phyloP scores from a whole-genome alignment of 2,113 vertebrate species.

The Sula dactylatra region DNA sequence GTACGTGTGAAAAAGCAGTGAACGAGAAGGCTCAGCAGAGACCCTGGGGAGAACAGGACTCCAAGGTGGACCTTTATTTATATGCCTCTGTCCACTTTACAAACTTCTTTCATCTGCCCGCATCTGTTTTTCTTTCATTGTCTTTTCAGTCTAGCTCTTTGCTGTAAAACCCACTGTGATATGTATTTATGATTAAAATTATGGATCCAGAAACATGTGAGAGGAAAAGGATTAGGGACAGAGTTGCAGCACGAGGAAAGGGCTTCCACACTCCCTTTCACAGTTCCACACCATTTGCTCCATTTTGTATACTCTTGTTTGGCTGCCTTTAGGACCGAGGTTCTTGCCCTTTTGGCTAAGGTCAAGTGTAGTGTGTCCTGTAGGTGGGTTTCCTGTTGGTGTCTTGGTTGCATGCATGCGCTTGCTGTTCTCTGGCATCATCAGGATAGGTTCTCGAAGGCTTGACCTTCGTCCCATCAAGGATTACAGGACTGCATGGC shows the following conservation, averaged over 20 bases:
- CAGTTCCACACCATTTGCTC: background rate
- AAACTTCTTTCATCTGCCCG: background rate
- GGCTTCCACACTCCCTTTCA: background rate
- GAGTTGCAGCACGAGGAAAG: background rate
- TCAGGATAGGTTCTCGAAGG: background rate
- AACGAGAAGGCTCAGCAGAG: background rate
- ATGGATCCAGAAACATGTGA: background rate
- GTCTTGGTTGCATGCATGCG: fast-evolving
- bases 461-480: background rate
- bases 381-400: background rate
- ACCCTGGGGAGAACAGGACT: background rate
- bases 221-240: background rate
- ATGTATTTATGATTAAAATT: background rate
- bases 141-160: background rate
- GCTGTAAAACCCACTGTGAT: background rate
- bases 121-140: background rate
- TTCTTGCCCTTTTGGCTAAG: background rate
- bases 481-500: background rate
- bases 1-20: background rate
- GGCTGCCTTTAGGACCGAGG: background rate
- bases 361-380: background rate
- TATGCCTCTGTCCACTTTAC: background rate
- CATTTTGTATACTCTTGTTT: background rate
- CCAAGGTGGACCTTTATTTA: background rate
- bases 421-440: background rate